Base-by-base conservation (phyloP, 2,888 invertebrate genomes). In the Leptarthrus brevirostris region DNA sequence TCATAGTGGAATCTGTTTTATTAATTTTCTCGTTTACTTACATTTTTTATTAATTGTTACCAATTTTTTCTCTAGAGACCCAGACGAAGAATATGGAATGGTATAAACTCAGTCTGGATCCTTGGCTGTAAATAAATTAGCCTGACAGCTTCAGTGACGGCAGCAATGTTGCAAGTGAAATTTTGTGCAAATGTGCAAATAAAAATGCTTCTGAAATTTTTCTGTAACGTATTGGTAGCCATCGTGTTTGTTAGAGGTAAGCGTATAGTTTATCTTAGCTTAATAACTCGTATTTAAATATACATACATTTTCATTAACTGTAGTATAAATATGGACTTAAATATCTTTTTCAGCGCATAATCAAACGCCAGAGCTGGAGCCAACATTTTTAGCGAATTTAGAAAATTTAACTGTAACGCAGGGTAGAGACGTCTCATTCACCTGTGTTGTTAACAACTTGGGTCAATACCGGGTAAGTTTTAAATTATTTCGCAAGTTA, bases 361-460 rank as follows among this genome's bases (percentile, higher is more conserved):
- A 89, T 86, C 89, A 89, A 77, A 87, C 87, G 78, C 80, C 88
- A 88, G 83, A 88, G 88, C 71, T 90, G 89, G 89, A 89, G 80
- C 95, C 96, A 3, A 92, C 93, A 84, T 96, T 96, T 86, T 88
- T 95, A 80, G 92, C 92, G 79, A 92, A 92, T 73, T 86, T 96
- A 82, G 92, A 93, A 82, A 96, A 96, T 85, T 90, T 93, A 82
- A 95, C 95, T 49, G 93, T 94, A 75, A 91, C 93, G 72, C 93
- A 93, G 85, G 95, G 96, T 73, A 88, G 95, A 71, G 95, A 96
- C 84, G 91, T 95, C 74, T 91, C 90, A 82, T 95, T 96, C 86
- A 95, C 95, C 66, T 96, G 96, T 83, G 92, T 94, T 79, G 95
- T 96, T 82, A 94, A 95, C 86, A 93, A 95, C 86, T 90, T 96